phyloP scores from a whole-genome alignment of 1,140 invertebrate genomes.

The Procambarus clarkii region DNA sequence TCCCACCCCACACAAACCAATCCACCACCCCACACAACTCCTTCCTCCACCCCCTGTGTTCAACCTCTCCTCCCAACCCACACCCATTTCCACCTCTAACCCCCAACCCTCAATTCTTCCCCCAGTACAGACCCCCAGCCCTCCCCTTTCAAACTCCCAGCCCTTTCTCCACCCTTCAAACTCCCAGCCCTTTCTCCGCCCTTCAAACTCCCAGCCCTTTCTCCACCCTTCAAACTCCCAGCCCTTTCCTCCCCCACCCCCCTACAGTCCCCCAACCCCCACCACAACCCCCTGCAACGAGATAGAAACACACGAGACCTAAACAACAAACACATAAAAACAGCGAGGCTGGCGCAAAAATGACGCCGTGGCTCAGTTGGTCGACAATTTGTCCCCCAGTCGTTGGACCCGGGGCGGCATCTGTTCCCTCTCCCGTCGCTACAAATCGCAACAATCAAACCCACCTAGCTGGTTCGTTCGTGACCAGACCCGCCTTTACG shows the following conservation, averaged over 20 bases:
- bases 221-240: background rate
- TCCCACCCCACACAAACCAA: no score
- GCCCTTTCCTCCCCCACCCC: background rate
- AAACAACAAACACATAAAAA: constrained; percentile 58
- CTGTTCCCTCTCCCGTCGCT: constrained; percentile 14
- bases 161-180: no score
- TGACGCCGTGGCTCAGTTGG: constrained; percentile 40
- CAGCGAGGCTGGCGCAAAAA: constrained; percentile 5
- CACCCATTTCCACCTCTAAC: no score
- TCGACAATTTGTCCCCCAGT: constrained; percentile 26
- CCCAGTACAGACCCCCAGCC: no score
- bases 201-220: no score
- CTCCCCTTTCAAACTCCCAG: no score
- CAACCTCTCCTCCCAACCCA: no score
- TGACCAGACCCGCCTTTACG: constrained; percentile 52
- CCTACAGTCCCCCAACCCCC: background rate
- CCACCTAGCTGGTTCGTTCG: constrained; percentile 53
- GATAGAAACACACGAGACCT: background rate
- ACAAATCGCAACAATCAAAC: constrained; percentile 58
- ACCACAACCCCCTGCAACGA: no score
- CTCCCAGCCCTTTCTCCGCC: no score
- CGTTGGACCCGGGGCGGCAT: background rate
- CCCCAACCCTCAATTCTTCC: no score
- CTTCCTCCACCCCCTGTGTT: no score
- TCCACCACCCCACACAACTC: no score